Evolutionary conservation across 1,140 invertebrate species (phyloP).

Genomic region (Drosophila nigromelanica): DNA sequence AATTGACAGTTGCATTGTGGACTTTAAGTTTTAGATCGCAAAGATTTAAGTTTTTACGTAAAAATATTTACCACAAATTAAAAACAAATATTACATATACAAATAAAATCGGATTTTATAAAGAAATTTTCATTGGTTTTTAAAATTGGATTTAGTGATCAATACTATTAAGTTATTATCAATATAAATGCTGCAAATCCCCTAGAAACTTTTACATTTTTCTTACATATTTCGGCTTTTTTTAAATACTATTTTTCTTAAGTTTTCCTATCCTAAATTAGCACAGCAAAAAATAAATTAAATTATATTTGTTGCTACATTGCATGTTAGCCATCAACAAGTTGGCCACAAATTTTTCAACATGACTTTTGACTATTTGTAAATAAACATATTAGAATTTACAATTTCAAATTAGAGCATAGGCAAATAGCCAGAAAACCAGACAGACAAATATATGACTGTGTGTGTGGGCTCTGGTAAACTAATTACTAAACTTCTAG

Average conservation of each 20-base stretch:
- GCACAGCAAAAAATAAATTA: conserved; percentile 9
- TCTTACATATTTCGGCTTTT: too few species aligned
- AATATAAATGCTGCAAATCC: too few species aligned
- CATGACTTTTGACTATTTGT: conserved; percentile 63
- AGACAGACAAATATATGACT: conserved; percentile 18
- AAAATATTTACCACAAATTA: neutral
- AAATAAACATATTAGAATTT: conserved; percentile 69
- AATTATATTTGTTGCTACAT: conserved; percentile 3
- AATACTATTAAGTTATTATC: too few species aligned
- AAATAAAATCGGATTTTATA: too few species aligned
- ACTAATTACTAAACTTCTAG: conserved; percentile 67
- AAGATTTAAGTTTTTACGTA: neutral
- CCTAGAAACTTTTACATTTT: too few species aligned
- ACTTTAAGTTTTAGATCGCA: neutral
- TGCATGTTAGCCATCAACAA: conserved; percentile 35
- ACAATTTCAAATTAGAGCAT: conserved; percentile 43
- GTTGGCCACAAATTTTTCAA: conserved; percentile 32
- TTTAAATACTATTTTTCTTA: neutral
- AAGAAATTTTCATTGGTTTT: too few species aligned
- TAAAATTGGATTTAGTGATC: too few species aligned
- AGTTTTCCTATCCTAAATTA: conserved; percentile 6
- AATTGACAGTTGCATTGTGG: conserved; percentile 34
- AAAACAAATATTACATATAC: too few species aligned
- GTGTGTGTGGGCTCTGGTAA: conserved; percentile 23
- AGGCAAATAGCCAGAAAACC: conserved; percentile 16